Conservation (phyloP, 2,888 invertebrate genomes). For the Drosophila mayaguana region DNA sequence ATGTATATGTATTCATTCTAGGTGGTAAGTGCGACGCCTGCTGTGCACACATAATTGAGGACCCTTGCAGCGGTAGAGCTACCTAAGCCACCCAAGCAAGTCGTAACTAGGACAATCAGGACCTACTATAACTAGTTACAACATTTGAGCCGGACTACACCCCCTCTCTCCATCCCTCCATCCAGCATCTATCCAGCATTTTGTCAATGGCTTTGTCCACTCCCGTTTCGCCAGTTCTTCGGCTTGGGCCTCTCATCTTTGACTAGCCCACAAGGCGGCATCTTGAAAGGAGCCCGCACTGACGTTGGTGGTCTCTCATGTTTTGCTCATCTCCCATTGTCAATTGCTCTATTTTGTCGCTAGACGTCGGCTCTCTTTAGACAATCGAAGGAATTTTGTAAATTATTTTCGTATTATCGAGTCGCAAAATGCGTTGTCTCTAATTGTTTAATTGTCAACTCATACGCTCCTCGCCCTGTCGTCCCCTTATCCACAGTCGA, state of each 20-base stretch:
- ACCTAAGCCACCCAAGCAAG: conserved; percentile 54
- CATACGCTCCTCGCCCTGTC: conserved; percentile 51
- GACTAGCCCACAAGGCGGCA: conserved; percentile 66
- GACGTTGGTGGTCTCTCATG: conserved; percentile 72
- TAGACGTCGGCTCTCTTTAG: conserved; percentile 37
- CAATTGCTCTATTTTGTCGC: conserved; percentile 77
- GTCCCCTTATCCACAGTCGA: conserved; percentile 33
- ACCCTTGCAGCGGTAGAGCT: conserved; percentile 30
- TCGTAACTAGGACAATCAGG: conserved; percentile 58
- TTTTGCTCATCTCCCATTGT: conserved; percentile 72
- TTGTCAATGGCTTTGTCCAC: conserved; percentile 79
- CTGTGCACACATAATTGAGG: conserved; percentile 83
- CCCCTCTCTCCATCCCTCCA: conserved; percentile 9
- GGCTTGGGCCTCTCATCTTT: conserved; percentile 66
- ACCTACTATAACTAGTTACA: conserved; percentile 13
- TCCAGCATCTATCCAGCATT: conserved; percentile 21
- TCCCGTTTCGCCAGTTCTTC: conserved; percentile 42
- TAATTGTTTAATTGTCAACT: conserved; percentile 83
- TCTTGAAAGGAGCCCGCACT: conserved; percentile 56
- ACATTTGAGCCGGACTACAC: conserved; percentile 16
- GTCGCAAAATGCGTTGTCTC: conserved; percentile 71
- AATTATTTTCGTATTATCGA: conserved; percentile 84
- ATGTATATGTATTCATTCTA: conserved; percentile 74
- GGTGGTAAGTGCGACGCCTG: conserved; percentile 83
- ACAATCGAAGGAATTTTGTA: conserved; percentile 53